phyloP scores from a whole-genome alignment of 2,888 invertebrate genomes.

The Mylabris sibirica region DNA sequence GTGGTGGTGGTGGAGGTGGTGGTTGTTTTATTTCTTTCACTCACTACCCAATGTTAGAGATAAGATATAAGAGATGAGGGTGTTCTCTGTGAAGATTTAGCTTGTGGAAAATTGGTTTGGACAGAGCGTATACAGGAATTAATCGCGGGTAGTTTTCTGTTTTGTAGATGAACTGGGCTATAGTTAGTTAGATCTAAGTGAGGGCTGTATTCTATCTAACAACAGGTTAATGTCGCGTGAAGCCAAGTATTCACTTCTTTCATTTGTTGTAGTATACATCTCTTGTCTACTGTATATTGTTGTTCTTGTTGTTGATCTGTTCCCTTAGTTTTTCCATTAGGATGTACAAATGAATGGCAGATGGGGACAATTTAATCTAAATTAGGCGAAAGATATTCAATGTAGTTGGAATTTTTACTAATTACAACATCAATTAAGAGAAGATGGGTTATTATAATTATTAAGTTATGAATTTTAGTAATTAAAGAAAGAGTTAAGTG shows the following conservation, averaged over 20 bases:
- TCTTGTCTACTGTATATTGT: conserved; percentile 1
- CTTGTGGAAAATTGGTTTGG: conserved; percentile 48
- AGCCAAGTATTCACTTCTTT: conserved; percentile 55
- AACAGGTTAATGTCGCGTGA: conserved; percentile 62
- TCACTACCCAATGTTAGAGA: neutral
- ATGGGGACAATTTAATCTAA: too few species aligned
- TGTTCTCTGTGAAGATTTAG: conserved; percentile 45
- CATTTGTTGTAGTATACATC: conserved; percentile 49
- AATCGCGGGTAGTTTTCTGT: conserved; percentile 52
- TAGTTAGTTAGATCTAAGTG: neutral
- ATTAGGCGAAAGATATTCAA: too few species aligned
- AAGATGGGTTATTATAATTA: too few species aligned
- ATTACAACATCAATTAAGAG: neutral
- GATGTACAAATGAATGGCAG: neutral
- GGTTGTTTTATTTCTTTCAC: conserved; percentile 21
- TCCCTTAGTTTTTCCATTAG: conserved; percentile 24
- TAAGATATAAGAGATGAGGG: conserved; percentile 9
- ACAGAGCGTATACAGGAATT: conserved; percentile 51
- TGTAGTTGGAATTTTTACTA: neutral
- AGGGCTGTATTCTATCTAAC: conserved; percentile 54
- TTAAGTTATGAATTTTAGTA: too few species aligned
- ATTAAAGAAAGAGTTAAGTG: too few species aligned
- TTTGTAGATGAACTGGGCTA: too few species aligned
- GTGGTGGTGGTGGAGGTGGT: too few species aligned
- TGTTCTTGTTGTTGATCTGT: conserved; percentile 23